These are phyloP conservation scores for Phortica okadai DNA, from an alignment of 2,888 invertebrate genomes.

Conservation along the genomic window DNA sequence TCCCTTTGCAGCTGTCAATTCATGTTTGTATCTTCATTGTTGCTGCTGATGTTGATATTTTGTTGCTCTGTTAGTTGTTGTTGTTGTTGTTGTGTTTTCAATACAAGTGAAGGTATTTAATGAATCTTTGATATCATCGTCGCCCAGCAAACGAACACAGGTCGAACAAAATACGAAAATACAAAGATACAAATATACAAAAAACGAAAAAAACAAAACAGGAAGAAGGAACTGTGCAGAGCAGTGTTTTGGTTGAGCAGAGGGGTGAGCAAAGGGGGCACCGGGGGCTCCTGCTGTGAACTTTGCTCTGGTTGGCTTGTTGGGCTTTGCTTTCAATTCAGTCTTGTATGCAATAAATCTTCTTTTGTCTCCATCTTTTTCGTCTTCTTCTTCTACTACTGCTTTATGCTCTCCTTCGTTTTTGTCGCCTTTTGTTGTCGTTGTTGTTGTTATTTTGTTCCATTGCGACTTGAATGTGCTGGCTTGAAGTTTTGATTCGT, in stretches of 20 bases:
- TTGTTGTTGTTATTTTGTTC: too few species aligned
- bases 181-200: neutral
- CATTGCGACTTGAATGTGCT: too few species aligned
- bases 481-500: too few species aligned
- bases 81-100: neutral
- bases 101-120: constrained; percentile 1
- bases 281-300: too few species aligned
- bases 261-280: too few species aligned
- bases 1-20: constrained; percentile 22
- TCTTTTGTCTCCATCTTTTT: neutral
- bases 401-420: neutral
- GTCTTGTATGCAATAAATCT: neutral
- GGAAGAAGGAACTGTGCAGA: neutral
- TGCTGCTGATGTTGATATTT: constrained; percentile 6
- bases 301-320: neutral
- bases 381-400: neutral
- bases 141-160: neutral
- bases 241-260: too few species aligned
- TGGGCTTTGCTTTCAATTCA: neutral
- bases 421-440: too few species aligned
- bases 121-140: constrained; percentile 15
- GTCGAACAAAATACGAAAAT: neutral
- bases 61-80: too few species aligned
- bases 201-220: neutral
- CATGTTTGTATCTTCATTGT: constrained; percentile 20